Evolutionary conservation across 2,113 vertebrate species (phyloP).

Genomic region (Pomatostomus ruficeps): DNA sequence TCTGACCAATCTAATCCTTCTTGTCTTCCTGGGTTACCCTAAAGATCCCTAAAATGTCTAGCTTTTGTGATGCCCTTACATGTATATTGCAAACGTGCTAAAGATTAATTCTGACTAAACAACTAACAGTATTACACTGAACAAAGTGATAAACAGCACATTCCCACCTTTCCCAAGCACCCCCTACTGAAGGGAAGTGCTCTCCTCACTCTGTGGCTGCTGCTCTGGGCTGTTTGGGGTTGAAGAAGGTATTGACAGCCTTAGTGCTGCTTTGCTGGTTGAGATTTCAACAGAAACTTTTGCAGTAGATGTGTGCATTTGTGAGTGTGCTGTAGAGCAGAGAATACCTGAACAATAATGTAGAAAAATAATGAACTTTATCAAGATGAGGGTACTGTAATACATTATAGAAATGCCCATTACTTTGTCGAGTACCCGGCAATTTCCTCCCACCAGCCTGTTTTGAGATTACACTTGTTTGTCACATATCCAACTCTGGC

Average conservation of each 20-base stretch:
- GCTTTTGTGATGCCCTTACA: background rate
- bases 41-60: background rate
- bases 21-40: background rate
- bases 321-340: background rate
- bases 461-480: background rate
- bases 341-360: background rate
- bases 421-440: background rate
- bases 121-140: background rate
- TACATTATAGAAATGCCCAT: too few species aligned
- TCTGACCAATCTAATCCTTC: background rate
- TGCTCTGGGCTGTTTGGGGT: background rate
- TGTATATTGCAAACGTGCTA: background rate
- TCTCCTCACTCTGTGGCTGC: background rate
- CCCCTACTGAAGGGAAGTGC: fast-evolving
- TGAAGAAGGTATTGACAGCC: background rate
- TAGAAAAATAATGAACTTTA: background rate
- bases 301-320: background rate
- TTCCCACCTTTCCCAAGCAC: background rate
- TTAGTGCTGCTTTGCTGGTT: background rate
- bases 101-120: background rate
- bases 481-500: background rate
- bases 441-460: background rate
- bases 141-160: background rate
- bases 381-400: background rate
- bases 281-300: background rate